Evolutionary conservation across 2,797 vertebrate species (phyloP).

Genomic region (Orientallactaga sibirica): DNA sequence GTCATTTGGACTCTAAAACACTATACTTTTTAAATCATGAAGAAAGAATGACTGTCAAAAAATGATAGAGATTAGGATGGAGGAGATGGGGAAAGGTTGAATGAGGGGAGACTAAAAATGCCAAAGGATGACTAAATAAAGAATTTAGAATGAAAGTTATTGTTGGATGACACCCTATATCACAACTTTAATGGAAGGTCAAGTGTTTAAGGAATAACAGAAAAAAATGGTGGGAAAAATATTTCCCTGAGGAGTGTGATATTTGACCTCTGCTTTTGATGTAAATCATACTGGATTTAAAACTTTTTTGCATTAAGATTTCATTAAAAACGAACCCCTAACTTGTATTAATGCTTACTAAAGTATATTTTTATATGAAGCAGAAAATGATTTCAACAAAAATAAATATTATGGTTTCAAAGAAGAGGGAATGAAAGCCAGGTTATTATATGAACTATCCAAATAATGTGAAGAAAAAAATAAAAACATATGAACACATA

Average conservation of each 20-base stretch:
- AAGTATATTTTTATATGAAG: slow-evolving; percentile 73
- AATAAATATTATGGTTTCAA: slow-evolving; percentile 76
- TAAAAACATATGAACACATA: slow-evolving; percentile 53
- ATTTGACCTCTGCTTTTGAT: slow-evolving; percentile 74
- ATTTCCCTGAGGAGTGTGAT: slow-evolving; percentile 22
- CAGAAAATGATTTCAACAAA: slow-evolving; percentile 71
- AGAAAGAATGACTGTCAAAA: background rate
- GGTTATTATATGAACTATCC: slow-evolving; percentile 46
- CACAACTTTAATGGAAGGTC: slow-evolving; percentile 20
- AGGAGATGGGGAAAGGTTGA: background rate
- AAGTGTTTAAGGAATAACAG: slow-evolving; percentile 14
- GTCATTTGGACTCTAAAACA: background rate
- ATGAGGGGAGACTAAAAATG: background rate
- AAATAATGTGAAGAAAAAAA: slow-evolving; percentile 66
- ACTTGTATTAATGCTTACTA: slow-evolving; percentile 66
- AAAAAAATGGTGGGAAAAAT: background rate
- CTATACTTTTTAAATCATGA: background rate
- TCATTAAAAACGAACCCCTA: slow-evolving; percentile 70
- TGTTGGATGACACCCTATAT: slow-evolving; percentile 12
- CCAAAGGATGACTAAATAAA: background rate
- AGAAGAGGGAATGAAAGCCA: slow-evolving; percentile 66
- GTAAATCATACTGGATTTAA: slow-evolving; percentile 65
- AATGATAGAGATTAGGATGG: background rate
- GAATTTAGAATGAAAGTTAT: background rate
- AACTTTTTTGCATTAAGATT: slow-evolving; percentile 55